These are phyloP conservation scores for Dolichomitus sp. DNA, from an alignment of 2,888 invertebrate species.

Conservation along the genomic window DNA sequence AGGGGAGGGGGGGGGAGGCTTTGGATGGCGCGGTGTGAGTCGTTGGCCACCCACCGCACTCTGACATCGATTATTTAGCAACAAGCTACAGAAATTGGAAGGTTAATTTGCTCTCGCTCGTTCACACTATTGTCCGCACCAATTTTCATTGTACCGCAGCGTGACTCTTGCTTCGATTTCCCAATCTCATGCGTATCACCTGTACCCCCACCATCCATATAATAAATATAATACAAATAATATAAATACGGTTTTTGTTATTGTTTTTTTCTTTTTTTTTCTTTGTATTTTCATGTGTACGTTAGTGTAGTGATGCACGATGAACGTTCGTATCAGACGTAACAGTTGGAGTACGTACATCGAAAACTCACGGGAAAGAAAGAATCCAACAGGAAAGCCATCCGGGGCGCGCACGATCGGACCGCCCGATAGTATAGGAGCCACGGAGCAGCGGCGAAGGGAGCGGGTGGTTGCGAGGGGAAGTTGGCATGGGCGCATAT, in stretches of 20 bases:
- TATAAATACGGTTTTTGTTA: too few relatives aligned
- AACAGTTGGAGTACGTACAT: conserved; percentile 66
- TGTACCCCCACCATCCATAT: background rate
- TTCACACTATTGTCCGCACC: conserved; percentile 76
- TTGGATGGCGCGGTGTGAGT: conserved; percentile 22
- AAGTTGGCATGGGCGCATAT: conserved; percentile 75
- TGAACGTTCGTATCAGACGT: conserved; percentile 25
- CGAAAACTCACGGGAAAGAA: conserved; percentile 83
- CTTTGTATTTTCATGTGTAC: conserved; percentile 12
- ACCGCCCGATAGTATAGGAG: conserved; percentile 76
- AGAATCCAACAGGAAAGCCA: conserved; percentile 83
- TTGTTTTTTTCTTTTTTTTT: background rate
- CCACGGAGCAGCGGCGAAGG: conserved; percentile 53
- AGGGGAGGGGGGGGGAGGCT: conserved; percentile 16
- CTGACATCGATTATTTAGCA: conserved; percentile 83
- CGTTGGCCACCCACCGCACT: conserved; percentile 36
- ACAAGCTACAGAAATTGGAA: conserved; percentile 82
- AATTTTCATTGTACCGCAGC: conserved; percentile 2
- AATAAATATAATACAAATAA: background rate
- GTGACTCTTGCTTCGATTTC: background rate
- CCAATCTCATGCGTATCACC: background rate
- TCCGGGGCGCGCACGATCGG: conserved; percentile 80
- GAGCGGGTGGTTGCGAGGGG: conserved; percentile 28
- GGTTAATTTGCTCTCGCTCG: conserved; percentile 81
- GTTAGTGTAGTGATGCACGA: conserved; percentile 11